Evolutionary conservation across 1,140 invertebrate genomes (phyloP).

Genomic region (Ceratosolen fusciceps): DNA sequence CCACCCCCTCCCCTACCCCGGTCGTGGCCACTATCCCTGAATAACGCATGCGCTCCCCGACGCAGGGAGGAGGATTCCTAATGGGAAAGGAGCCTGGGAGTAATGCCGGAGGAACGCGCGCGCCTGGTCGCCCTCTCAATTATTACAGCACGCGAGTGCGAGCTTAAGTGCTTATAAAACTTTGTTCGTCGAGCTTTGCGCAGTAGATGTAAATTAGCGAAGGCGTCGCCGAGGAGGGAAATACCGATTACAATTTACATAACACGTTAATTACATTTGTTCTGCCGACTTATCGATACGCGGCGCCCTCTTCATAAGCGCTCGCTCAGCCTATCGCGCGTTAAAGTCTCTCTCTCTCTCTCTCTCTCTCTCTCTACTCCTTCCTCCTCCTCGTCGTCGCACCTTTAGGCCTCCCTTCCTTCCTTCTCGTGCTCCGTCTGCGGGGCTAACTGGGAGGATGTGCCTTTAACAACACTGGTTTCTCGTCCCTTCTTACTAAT

Average conservation of each 20-base stretch:
- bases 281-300: not conserved
- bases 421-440: no score
- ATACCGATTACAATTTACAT: not conserved
- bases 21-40: no score
- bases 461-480: not conserved
- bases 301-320: not conserved
- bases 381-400: no score
- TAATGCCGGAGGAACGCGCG: not conserved
- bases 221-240: no score
- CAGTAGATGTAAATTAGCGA: not conserved
- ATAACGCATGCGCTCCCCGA: no score
- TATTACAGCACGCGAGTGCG: not conserved
- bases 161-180: not conserved
- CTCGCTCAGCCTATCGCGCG: not conserved
- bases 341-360: no score
- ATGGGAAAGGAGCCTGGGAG: not conserved
- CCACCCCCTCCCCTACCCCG: no score
- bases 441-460: no score
- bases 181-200: not conserved
- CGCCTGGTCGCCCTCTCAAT: conserved; percentile 11
- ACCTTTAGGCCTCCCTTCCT: no score
- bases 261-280: not conserved
- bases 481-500: not conserved
- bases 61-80: no score
- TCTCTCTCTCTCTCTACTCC: no score